phyloP scores from a whole-genome alignment of 2,113 vertebrate species.

The Turdus rufiventris region DNA sequence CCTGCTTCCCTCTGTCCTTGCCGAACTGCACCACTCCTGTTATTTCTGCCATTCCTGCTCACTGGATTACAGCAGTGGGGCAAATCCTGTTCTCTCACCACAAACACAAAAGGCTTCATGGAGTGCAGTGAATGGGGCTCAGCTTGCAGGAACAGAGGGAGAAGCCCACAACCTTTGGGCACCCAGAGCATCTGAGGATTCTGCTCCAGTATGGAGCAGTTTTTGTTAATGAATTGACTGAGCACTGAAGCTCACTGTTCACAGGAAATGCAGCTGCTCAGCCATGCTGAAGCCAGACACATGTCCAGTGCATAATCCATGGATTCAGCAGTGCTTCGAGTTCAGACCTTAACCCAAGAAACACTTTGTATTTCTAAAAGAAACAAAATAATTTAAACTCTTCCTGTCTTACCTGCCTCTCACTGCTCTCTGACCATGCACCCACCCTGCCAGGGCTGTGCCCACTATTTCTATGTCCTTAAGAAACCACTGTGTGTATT shows the following conservation, averaged over 20 bases:
- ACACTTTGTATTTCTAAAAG: background rate
- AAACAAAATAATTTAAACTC: background rate
- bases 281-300: background rate
- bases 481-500: background rate
- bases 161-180: background rate
- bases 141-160: background rate
- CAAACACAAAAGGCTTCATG: background rate
- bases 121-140: background rate
- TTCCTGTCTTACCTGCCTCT: background rate
- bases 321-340: background rate
- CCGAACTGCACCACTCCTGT: background rate
- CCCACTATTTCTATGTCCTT: background rate
- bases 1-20: background rate
- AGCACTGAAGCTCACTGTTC: background rate
- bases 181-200: background rate
- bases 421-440: background rate
- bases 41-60: background rate
- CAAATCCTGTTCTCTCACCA: background rate
- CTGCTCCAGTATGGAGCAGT: background rate
- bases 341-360: background rate
- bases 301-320: background rate
- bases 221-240: background rate
- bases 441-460: background rate
- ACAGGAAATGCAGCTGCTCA: background rate
- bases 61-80: background rate